Evolutionary conservation across 2,113 vertebrate species (phyloP).

Genomic region (Sebastes fasciatus): DNA sequence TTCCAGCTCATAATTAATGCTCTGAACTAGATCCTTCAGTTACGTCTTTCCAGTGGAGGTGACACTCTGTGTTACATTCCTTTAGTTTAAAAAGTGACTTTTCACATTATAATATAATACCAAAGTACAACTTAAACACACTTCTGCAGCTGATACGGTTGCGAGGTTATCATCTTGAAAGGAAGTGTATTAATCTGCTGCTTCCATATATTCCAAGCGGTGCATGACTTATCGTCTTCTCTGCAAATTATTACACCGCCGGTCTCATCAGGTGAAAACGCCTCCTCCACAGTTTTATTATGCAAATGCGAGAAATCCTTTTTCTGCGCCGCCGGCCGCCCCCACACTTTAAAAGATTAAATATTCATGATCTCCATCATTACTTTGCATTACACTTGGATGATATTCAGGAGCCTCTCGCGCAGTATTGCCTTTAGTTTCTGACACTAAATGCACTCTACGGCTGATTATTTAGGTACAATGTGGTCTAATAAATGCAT

Average conservation of each 20-base stretch:
- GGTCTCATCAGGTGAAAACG: conserved; percentile 56
- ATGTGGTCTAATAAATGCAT: not conserved
- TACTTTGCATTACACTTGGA: conserved; percentile 33
- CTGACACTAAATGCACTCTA: not conserved
- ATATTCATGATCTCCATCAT: conserved; percentile 61
- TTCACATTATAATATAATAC: not conserved
- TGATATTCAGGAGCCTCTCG: conserved; percentile 14
- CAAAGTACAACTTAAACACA: not conserved
- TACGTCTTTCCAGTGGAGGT: not conserved
- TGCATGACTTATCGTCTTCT: conserved; percentile 35
- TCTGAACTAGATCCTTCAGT: not conserved
- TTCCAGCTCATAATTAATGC: not conserved
- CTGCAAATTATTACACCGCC: conserved; percentile 6
- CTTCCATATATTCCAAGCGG: not conserved
- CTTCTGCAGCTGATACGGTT: not conserved
- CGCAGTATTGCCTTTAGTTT: conserved; percentile 2
- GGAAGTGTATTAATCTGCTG: not conserved
- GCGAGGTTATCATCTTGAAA: not conserved
- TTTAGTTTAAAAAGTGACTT: not conserved
- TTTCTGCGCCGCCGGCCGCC: conserved; percentile 33
- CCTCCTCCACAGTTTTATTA: conserved; percentile 65
- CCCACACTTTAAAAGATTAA: conserved; percentile 57
- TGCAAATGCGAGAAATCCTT: conserved; percentile 65
- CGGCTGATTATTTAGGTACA: conserved; percentile 16
- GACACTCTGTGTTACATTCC: not conserved